phyloP scores from a whole-genome alignment of 2,888 invertebrate species.

The Xanthorhoe spadicearia region DNA sequence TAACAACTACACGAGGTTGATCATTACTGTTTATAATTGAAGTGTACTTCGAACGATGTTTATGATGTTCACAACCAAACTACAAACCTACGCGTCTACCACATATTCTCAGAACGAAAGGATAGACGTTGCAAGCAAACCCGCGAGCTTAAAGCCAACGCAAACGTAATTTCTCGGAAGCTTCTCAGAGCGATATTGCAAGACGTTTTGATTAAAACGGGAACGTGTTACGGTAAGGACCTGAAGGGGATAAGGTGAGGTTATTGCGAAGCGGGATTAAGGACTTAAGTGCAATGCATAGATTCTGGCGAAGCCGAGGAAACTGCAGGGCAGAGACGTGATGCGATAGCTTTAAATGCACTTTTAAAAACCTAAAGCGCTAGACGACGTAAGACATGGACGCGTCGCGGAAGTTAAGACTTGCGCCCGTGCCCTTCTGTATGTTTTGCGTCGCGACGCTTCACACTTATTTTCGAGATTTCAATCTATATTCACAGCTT shows the following conservation, averaged over 20 bases:
- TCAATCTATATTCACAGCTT: no score
- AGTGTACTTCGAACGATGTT: no score
- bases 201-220: conserved; percentile 21
- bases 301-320: background rate
- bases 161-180: conserved; percentile 24
- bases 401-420: no score
- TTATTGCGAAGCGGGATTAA: conserved; percentile 10
- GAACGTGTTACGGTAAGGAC: conserved; percentile 19
- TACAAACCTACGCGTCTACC: background rate
- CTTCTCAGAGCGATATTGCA: conserved; percentile 14
- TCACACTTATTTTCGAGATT: no score
- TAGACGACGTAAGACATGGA: no score
- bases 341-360: background rate
- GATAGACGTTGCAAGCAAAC: background rate
- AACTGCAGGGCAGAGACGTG: background rate
- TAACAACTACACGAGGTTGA: no score
- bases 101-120: background rate
- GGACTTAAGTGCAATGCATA: conserved; percentile 6
- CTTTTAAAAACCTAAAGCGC: no score
- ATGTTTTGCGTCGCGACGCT: no score
- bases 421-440: no score
- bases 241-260: conserved; percentile 3
- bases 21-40: no score
- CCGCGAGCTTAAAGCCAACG: background rate
- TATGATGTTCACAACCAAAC: background rate